phyloP scores from a whole-genome alignment of 1,140 invertebrate species.

The Drosophila lacertosa region DNA sequence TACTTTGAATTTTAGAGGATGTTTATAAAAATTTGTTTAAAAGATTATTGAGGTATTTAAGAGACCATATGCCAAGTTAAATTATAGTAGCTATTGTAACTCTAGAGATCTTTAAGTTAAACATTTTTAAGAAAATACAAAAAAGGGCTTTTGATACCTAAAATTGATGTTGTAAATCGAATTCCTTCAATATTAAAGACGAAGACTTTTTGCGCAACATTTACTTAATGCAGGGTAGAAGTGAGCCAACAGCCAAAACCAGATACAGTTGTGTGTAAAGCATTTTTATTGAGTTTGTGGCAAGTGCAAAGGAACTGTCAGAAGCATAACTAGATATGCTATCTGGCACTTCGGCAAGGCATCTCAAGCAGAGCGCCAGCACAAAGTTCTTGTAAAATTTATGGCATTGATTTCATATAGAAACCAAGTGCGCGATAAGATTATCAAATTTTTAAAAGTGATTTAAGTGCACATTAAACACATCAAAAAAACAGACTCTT shows the following conservation, averaged over 20 bases:
- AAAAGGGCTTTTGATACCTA: too few relatives aligned
- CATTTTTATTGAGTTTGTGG: slow-evolving; percentile 34
- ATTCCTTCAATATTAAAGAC: too few relatives aligned
- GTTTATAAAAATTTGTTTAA: too few relatives aligned
- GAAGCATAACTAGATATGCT: slow-evolving; percentile 23
- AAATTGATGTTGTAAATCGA: too few relatives aligned
- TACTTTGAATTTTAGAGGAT: too few relatives aligned
- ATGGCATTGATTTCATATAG: slow-evolving; percentile 32
- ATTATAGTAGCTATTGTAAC: neutral
- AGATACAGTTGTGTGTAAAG: slow-evolving; percentile 22
- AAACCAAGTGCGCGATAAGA: slow-evolving; percentile 21
- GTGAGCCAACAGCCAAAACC: slow-evolving; percentile 1
- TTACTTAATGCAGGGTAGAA: neutral
- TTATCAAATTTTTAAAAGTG: slow-evolving; percentile 19
- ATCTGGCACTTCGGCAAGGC: slow-evolving; percentile 6
- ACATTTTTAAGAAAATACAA: too few relatives aligned
- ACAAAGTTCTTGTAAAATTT: slow-evolving; percentile 15
- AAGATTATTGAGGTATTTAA: neutral
- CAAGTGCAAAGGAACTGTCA: slow-evolving; percentile 17
- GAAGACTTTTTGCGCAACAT: too few relatives aligned
- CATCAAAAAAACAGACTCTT: neutral
- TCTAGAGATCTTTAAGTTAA: neutral
- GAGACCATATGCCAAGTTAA: neutral
- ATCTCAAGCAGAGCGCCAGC: neutral
- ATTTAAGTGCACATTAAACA: slow-evolving; percentile 2